Evolutionary conservation across 2,113 vertebrate genomes (phyloP).

Genomic region (Otocyon megalotis): DNA sequence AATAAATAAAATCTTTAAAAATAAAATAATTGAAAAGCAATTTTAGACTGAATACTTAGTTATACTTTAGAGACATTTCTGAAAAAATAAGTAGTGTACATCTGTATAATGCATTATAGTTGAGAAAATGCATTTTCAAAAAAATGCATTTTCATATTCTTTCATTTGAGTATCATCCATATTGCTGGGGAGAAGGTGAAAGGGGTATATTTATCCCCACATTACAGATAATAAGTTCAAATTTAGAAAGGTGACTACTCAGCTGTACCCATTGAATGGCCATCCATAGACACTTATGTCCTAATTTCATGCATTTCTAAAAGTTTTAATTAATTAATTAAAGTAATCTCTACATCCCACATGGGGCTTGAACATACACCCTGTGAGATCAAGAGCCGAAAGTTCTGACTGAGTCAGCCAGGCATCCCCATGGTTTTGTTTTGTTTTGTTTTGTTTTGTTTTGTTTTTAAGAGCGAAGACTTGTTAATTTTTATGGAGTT

Average conservation of each 20-base stretch:
- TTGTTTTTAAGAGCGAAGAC: neutral
- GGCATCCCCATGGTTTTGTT: neutral
- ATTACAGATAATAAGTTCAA: neutral
- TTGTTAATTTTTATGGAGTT: neutral
- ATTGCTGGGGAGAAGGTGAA: neutral
- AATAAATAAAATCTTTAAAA: no score
- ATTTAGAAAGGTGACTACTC: neutral
- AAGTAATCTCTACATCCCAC: neutral
- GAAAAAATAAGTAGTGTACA: neutral
- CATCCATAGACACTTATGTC: neutral
- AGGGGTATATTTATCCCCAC: neutral
- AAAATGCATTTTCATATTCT: neutral
- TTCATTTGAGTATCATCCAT: neutral
- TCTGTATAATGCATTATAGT: neutral
- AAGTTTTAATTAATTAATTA: neutral
- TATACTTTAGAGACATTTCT: neutral
- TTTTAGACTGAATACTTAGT: neutral
- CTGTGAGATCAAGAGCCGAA: neutral
- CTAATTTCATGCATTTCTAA: neutral
- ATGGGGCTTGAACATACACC: neutral
- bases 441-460: no score
- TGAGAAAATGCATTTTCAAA: neutral
- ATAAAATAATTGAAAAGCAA: conserved; percentile 25
- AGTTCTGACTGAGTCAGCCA: neutral
- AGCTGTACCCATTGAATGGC: neutral